phyloP scores from a whole-genome alignment of 2,113 vertebrate genomes.

The Boleophthalmus pectinirostris region DNA sequence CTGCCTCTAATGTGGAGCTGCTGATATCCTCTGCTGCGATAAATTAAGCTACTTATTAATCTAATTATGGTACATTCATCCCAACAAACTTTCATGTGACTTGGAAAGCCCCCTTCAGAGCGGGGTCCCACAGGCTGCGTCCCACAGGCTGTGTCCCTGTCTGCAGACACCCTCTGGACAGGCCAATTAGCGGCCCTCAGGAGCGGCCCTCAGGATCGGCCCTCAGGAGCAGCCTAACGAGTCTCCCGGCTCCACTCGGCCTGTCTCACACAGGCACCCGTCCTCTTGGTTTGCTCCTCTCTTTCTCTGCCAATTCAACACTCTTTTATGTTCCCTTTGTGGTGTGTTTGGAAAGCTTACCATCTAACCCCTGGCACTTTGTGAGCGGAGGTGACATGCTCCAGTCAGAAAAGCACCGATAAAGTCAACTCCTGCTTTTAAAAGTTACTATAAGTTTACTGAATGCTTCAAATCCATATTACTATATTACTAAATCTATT shows the following conservation, averaged over 20 bases:
- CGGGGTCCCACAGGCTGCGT: constrained; percentile 57
- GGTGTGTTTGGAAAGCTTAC: neutral
- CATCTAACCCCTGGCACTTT: neutral
- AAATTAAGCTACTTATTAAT: constrained; percentile 99
- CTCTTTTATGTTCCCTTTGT: constrained; percentile 19
- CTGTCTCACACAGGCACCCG: constrained; percentile 48
- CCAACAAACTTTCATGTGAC: constrained; percentile 98
- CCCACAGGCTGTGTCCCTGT: constrained; percentile 49
- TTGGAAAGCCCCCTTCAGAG: constrained; percentile 84
- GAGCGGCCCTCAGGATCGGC: constrained; percentile 81
- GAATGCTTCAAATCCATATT: neutral
- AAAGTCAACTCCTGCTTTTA: neutral
- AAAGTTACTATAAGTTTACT: neutral
- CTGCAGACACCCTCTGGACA: constrained; percentile 82
- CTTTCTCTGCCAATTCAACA: constrained; percentile 13
- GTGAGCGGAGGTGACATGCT: neutral
- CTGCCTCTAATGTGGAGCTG: constrained; percentile 93
- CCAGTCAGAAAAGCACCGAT: neutral
- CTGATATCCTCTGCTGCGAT: constrained; percentile 98
- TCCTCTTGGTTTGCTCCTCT: constrained; percentile 33
- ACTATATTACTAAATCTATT: neutral
- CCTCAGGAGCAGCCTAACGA: constrained; percentile 89
- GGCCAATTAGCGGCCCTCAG: constrained; percentile 92
- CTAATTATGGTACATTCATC: constrained; percentile 99
- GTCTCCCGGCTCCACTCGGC: constrained; percentile 64